Conservation (phyloP, 1,140 invertebrate genomes). For the Agraylea sexmaculata region DNA sequence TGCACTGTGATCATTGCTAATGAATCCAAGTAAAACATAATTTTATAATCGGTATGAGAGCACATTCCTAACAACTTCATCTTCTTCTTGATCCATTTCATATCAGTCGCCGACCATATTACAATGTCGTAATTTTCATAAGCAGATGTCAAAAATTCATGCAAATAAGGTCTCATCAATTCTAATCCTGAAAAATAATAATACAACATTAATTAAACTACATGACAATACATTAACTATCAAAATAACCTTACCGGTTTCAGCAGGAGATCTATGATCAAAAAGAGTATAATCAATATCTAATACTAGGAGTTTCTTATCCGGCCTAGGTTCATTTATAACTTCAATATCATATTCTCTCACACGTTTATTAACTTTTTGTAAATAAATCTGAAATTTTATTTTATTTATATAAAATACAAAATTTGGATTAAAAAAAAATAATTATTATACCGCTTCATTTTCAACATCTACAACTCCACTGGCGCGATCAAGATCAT, state of each 20-base stretch:
- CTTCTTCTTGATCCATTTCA: conserved; percentile 98
- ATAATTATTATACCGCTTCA: conserved; percentile 41
- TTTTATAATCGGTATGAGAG: conserved; percentile 76
- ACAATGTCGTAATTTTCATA: conserved; percentile 84
- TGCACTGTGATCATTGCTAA: conserved; percentile 92
- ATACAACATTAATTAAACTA: neutral
- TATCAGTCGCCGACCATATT: conserved; percentile 91
- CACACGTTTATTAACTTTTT: conserved; percentile 75
- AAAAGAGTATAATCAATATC: conserved; percentile 97
- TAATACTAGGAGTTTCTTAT: conserved; percentile 84
- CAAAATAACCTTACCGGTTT: conserved; percentile 48
- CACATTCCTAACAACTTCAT: conserved; percentile 86
- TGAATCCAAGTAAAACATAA: conserved; percentile 84
- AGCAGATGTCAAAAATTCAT: conserved; percentile 87
- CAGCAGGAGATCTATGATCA: conserved; percentile 85
- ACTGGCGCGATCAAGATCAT: conserved; percentile 79
- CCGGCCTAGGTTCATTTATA: conserved; percentile 65
- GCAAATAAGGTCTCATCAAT: conserved; percentile 89
- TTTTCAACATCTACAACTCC: conserved; percentile 76
- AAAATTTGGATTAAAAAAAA: too few species aligned
- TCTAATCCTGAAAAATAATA: conserved; percentile 45
- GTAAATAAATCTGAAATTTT: conserved; percentile 47
- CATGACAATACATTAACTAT: neutral
- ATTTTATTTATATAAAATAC: too few species aligned
- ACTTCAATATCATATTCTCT: conserved; percentile 75